Evolutionary conservation across 2,888 invertebrate genomes (phyloP).

Genomic region (Perizoma flavofasciatum): DNA sequence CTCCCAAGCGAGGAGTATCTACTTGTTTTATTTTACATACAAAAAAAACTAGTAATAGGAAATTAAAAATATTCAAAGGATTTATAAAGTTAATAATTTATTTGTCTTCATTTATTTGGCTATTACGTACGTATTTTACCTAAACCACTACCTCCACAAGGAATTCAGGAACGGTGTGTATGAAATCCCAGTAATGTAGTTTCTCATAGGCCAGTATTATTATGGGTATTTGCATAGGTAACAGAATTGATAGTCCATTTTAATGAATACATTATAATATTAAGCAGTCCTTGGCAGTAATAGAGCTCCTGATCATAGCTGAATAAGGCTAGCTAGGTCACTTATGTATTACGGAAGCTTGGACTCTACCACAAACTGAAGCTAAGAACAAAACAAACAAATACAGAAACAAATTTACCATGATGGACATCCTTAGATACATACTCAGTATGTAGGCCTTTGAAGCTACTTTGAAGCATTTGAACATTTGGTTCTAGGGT

Average conservation of each 20-base stretch:
- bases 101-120: background rate
- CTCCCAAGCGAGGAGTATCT: too few relatives aligned
- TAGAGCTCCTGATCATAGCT: slow-evolving; percentile 15
- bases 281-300: slow-evolving; percentile 23
- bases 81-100: background rate
- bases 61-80: too few relatives aligned
- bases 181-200: background rate
- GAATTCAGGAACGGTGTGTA: background rate
- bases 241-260: slow-evolving; percentile 31
- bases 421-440: too few relatives aligned
- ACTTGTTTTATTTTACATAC: too few relatives aligned
- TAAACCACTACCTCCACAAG: background rate
- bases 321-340: slow-evolving; percentile 11
- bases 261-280: slow-evolving; percentile 39
- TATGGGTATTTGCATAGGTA: slow-evolving; percentile 34
- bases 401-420: too few relatives aligned
- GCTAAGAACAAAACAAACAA: too few relatives aligned
- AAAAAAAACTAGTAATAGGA: too few relatives aligned
- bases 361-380: background rate
- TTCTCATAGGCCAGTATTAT: slow-evolving; percentile 15
- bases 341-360: background rate
- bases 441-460: too few relatives aligned
- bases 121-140: background rate
- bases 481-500: too few relatives aligned
- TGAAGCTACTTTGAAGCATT: too few relatives aligned